Base-by-base conservation (phyloP, 2,888 invertebrate genomes). In the Tenthredo livida region DNA sequence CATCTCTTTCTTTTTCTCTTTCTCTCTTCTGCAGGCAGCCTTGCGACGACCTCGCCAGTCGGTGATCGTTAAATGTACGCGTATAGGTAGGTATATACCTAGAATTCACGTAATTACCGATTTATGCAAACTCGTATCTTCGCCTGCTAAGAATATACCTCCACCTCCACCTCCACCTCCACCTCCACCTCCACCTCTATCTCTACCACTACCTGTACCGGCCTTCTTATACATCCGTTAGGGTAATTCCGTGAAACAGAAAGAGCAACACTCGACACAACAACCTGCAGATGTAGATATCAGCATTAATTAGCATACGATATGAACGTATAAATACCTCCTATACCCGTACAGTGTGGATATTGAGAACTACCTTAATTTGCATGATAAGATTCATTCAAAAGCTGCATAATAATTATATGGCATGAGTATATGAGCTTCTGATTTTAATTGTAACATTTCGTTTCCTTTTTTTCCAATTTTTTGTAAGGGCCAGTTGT, bases 11-110 rank as follows among this genome's bases (percentile, higher is more conserved):
- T 29, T 10, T 50, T 17, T 33, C 10, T 29, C 21, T 17, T 10
- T 67, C 6, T 67, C 29, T 67, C 33, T 12, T 9, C n/a, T n/a
- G n/a, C 29, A 61, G 25, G 15, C 83, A 47, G 83, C 83, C 83
- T 83, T 83, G 83, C 83, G 21, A 70, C 83, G 83, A 83, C 83
- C 83, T 83, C 83, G 83, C 47, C 43, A 43, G 72, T 73, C 21
- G 43, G 40, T n/a, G 29, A 65, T 67, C 83, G 65, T 65, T 83
- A 33, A 77, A 54, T 33, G 33, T 33, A 67, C 12, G 29, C 25
- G 29, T 80, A 37, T 58, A 73, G n/a, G 54, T 54, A 29, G 1
- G 1, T 29, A 50, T 54, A 77, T 29, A 77, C 33, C n/a, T 43
- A 50, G 77, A 33, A 29, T n/a, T 33, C 50, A 33, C 17, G 77